Evolutionary conservation across 2,888 invertebrate genomes (phyloP), one percentile per base, ranked within the genome.

Genomic region (Busseola fusca): DNA sequence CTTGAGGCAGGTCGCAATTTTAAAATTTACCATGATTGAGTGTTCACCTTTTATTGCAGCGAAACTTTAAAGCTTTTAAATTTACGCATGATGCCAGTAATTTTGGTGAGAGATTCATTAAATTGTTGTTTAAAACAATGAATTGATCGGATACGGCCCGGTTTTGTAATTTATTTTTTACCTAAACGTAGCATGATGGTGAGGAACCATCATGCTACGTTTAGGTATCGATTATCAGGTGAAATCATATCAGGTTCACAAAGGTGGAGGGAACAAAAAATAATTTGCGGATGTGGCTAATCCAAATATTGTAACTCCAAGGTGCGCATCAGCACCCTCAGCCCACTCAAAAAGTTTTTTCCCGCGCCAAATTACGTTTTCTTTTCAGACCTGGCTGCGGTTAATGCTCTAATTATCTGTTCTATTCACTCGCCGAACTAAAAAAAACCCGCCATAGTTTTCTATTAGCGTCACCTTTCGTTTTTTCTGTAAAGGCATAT

Each of bases 1-100:
- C 92, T 93, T 92, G 89, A 87, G 92, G 93, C 93, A 92, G 90
- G 89, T 92, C 91, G 92, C 92, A 93, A 94, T 95, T 94, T 94
- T 91, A 90, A 94, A 94, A 95, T 94, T 81, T 93, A 92, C 93
- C 89, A 83, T 89, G 91, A 93, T 93, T 92, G 90, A 93, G 92
- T 91, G 91, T 90, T 93, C 91, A 91, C 90, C 89, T 92, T 89
- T 91, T 91, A 87, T 86, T 88, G 85, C 85, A 87, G 86, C 77
- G 72, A 88, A 91, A 87, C 87, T 87, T 89, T 89, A 91, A 89
- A 88, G 88, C 89, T 87, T 90, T 91, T 88, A 90, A 88, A 89
- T 90, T 91, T 89, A 86, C 87, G 82, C 84, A 78, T 80, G 82
- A 89, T 89, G 84, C 76, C 84, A 84, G 89, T 89, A 90, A 92